phyloP scores from a whole-genome alignment of 2,113 vertebrate genomes.

The Telmatochromis sp. region DNA sequence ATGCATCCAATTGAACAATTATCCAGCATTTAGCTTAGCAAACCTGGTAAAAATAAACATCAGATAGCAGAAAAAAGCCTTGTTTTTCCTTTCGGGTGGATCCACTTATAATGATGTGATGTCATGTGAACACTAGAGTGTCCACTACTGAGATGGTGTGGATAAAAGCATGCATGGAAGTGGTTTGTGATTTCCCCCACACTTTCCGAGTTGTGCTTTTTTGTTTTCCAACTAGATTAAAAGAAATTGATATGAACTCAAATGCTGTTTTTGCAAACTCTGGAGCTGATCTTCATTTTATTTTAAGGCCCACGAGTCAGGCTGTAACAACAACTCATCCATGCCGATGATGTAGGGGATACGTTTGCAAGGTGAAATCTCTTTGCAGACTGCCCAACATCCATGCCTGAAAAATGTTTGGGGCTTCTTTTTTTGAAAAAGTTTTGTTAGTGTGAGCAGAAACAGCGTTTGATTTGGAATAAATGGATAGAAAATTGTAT shows the following conservation, averaged over 20 bases:
- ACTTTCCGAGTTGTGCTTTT: not conserved
- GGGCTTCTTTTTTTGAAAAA: not conserved
- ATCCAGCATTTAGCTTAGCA: not conserved
- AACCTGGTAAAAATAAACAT: not conserved
- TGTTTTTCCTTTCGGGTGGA: not conserved
- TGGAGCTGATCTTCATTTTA: not conserved
- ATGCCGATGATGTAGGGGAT: not conserved
- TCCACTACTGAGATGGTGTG: not conserved
- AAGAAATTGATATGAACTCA: not conserved
- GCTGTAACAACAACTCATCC: not conserved
- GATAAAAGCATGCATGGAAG: not conserved
- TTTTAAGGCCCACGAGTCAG: not conserved
- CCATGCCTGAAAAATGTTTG: not conserved
- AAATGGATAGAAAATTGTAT: not conserved
- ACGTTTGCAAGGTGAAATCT: not conserved
- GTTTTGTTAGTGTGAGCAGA: not conserved
- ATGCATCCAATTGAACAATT: not conserved
- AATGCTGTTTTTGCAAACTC: not conserved
- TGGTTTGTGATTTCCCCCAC: not conserved
- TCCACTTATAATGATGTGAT: not conserved
- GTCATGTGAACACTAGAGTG: not conserved
- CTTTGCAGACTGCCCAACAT: not conserved
- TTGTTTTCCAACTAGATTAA: not conserved
- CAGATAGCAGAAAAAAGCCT: not conserved
- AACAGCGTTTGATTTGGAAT: not conserved